Evolutionary conservation across 2,797 vertebrate genomes (phyloP), one percentile per base, ranked within the genome.

Genomic region (Sciurus carolinensis): DNA sequence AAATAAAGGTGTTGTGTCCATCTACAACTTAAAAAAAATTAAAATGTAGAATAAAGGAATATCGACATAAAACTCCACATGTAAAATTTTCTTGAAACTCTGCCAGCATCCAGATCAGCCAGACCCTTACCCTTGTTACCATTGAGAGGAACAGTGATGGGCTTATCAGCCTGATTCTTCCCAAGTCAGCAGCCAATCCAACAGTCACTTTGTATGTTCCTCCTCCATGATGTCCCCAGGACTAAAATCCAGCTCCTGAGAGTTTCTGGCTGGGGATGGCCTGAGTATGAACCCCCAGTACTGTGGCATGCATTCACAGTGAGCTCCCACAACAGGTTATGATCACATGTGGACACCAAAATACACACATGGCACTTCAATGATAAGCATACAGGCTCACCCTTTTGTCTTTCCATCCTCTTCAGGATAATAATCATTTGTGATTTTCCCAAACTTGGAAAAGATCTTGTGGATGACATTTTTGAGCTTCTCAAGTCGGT

Each of bases 381-480:
- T 67, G 33, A 67, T 18, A 30, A n/a, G 33, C n/a, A 15, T 57
- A 18, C 66, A 67, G 14, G 97, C 98, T 94, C 97, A 99, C 99
- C 99, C 99, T 98, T 99, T 99, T 39, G 99, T 99, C 97, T 99
- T 98, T 9, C 99, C 99, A 1, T 99, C 99, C 62, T 98, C 98
- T n/a, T 99, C 99, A 0, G 99, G 99, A 42, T 99, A 99, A 98
- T 99, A 99, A 97, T 99, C 99, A 5, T 99, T 99, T 57, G 99
- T 99, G 98, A 99, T 99, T 98, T 99, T 99, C 67, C 99, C 99
- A 85, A 99, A 99, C 97, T 99, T 99, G 87, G 99, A 99, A 98
- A 99, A 99, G 97, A 99, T 99, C 98, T 99, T 99, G 97, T 99
- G 99, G 94, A 99, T 99, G 97, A 99, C 99, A 7, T 99, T 99